A percentile compares a stretch with the other conserved stretches of the same genome.
phyloP scores from a whole-genome alignment of 2,797 vertebrate species.

The Pangasius djambal region DNA sequence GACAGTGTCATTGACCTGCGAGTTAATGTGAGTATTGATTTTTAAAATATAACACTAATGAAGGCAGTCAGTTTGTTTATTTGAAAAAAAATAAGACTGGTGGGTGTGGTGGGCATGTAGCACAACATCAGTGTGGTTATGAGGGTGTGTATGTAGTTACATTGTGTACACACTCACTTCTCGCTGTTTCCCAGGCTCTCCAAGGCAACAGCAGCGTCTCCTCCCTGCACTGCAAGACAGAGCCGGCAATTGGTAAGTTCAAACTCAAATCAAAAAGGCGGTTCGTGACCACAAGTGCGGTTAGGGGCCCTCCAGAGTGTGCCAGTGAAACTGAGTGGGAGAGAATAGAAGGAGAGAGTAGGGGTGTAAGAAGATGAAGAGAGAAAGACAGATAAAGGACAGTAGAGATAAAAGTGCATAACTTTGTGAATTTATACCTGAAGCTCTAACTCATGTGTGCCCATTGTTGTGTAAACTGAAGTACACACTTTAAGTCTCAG shows the following conservation, averaged over 20 bases:
- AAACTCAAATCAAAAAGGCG: conserved; percentile 60
- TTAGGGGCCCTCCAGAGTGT: conserved; percentile 39
- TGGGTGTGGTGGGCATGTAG: conserved; percentile 17
- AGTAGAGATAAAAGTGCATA: neutral
- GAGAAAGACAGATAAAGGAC: neutral
- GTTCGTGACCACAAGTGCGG: conserved; percentile 38
- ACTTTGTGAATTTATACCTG: neutral
- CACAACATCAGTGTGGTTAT: conserved; percentile 8
- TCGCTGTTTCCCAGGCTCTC: conserved; percentile 64
- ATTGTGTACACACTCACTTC: conserved; percentile 43
- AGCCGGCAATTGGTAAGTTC: conserved; percentile 86
- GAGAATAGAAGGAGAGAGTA: neutral
- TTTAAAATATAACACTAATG: neutral
- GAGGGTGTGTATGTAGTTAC: conserved; percentile 12
- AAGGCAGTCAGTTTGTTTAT: neutral
- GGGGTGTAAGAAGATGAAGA: neutral
- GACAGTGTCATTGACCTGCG: conserved; percentile 78
- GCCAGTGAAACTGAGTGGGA: conserved; percentile 16
- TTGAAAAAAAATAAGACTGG: neutral
- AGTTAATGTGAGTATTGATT: conserved; percentile 78
- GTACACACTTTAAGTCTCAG: neutral
- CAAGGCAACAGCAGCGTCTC: conserved; percentile 80
- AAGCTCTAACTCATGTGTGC: neutral
- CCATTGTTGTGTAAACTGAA: neutral
- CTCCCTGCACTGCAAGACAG: conserved; percentile 63